Evolutionary conservation across 2,797 vertebrate species (phyloP), one percentile per base, ranked within the genome.

Genomic region (Sus cebifrons): DNA sequence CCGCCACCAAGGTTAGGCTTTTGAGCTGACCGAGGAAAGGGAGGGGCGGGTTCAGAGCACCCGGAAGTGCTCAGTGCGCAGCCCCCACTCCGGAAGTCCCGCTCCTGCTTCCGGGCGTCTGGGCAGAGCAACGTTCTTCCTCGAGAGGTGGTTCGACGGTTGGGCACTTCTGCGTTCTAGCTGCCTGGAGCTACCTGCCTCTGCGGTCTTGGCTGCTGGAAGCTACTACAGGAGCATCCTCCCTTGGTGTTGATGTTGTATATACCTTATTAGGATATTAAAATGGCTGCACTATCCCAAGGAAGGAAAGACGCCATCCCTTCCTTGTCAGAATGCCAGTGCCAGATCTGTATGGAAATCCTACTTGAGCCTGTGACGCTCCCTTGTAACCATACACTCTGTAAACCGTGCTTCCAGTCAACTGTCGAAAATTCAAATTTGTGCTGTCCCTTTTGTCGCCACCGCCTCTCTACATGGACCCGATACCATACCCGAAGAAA

Each of bases 341-440:
- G 99, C 98, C 99, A 99, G 0, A 99, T 99, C 14, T 99, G 99
- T 96, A 98, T 99, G 98, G 99, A 99, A 96, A 99, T 99, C 73
- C 98, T 99, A 5, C 78, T 99, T 79, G 99, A 99, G 98, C 99
- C 99, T 0, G 99, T 99, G 25, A 99, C 99, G 0, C 98, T 99
- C 49, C 99, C 99, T 0, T 99, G 99, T 98, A 95, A 96, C 54
- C 99, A 99, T 97, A 99, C 99, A 1, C 99, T 99, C 95, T 99
- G 99, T 91, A 99, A 99, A 77, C 98, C 97, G 10, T 99, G 99
- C 93, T 99, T 99, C 98, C 99, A 99, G 93, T 98, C 99, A 96
- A 99, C 99, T 0, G 99, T 99, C 52, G 99, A 99, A 54, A 99
- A 99, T 77, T 98, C 99, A 13, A 99, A 98, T 5, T 98, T 99